Evolutionary conservation across 2,113 vertebrate species (phyloP), one percentile per base, ranked within the genome.

Genomic region (Vulpes lagopus): DNA sequence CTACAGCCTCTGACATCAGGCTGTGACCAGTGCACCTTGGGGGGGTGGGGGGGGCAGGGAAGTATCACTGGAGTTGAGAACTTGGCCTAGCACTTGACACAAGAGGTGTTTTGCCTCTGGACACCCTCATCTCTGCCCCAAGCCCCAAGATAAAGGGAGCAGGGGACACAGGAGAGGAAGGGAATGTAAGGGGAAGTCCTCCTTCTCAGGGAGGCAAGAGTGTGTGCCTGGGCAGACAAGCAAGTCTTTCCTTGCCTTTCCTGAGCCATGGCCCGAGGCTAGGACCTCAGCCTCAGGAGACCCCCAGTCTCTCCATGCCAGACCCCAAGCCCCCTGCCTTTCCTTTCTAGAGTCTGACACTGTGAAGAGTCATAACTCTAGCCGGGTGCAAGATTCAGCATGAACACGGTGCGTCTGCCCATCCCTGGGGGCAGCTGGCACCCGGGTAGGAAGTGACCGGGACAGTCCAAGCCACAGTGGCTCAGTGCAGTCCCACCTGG

Each of bases 31-130:
- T 20, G 43, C 67, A 25, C 0, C 0, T 51, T 30, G 43, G 94
- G 11, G 15, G 32, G 65, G 0, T 43, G n/a, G 38, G 94, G 16
- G 15, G 32, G 65, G 43, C 43, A 43, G 43, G 14, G 43, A 10
- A 32, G 60, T 2, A 49, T 1, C 14, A 32, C 3, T 14, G 57
- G 53, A 74, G 38, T 25, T 17, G 27, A 64, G 49, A 64, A 62
- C 27, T 32, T 65, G 11, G 35, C 60, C 38, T 20, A 83, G 53
- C 30, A 5, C 25, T 85, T 91, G 71, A 95, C 32, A 69, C 27
- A 87, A 71, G 71, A 78, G 23, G 27, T 22, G 20, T 17, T 94
- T 92, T 94, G 65, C 65, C 60, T 88, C 73, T 92, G 64, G 76
- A 43, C 11, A 65, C 17, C 27, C 51, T 38, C 71, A 67, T 89